These are phyloP conservation scores for Chrysolina americana DNA, from an alignment of 2,888 invertebrate species.

Conservation along the genomic window DNA sequence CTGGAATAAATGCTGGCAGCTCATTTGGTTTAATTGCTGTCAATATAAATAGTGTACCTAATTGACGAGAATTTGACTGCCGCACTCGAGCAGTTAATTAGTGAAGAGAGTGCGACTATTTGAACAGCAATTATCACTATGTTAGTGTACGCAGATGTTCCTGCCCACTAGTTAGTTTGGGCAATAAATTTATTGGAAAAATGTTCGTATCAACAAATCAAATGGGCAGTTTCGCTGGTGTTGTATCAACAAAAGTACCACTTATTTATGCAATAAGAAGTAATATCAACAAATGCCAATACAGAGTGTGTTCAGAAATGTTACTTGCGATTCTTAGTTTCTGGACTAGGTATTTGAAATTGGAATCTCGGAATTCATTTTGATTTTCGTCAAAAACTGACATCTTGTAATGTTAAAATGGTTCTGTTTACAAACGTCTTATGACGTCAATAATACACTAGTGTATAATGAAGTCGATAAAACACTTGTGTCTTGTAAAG, in stretches of 20 bases:
- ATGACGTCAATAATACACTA: too few relatives aligned
- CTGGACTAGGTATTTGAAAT: too few relatives aligned
- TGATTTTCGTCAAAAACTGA: too few relatives aligned
- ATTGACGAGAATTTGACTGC: constrained; percentile 20
- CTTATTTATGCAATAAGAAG: background rate
- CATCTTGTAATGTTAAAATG: too few relatives aligned
- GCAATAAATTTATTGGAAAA: constrained; percentile 6
- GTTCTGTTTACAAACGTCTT: too few relatives aligned
- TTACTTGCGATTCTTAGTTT: too few relatives aligned
- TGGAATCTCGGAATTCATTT: too few relatives aligned
- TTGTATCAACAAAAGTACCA: background rate
- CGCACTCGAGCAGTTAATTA: constrained; percentile 14
- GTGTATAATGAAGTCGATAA: too few relatives aligned
- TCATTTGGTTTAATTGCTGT: constrained; percentile 9
- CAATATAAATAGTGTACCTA: constrained; percentile 16
- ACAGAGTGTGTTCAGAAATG: background rate
- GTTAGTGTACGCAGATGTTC: constrained; percentile 17
- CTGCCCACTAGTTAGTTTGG: background rate
- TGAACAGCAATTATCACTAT: constrained; percentile 13
- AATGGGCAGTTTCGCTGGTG: constrained; percentile 8
- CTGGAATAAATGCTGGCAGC: background rate
- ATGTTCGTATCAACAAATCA: background rate
- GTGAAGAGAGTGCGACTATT: constrained; percentile 18
- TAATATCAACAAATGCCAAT: background rate
- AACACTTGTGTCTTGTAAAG: too few relatives aligned